Conservation (phyloP, 2,113 vertebrate species). For the Myotis yumanensis region DNA sequence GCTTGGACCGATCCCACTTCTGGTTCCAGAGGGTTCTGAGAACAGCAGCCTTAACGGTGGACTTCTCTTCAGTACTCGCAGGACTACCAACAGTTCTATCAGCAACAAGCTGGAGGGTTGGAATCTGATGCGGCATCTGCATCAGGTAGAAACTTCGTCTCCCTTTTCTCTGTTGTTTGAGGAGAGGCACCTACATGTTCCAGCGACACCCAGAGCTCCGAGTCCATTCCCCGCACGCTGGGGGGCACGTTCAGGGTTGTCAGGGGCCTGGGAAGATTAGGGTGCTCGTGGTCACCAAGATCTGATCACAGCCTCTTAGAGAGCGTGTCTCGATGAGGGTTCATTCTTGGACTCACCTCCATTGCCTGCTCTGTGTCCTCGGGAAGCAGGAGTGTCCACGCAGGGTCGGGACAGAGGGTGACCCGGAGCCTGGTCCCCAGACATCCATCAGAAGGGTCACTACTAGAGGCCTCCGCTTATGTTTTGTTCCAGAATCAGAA, state of each 20-base stretch:
- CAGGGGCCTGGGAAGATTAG: neutral
- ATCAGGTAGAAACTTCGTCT: constrained; percentile 80
- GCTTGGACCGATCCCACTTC: neutral
- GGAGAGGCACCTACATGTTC: neutral
- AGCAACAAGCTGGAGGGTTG: constrained; percentile 87
- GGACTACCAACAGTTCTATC: constrained; percentile 93
- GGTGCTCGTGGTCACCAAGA: neutral
- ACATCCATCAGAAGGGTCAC: neutral
- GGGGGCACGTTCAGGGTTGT: neutral
- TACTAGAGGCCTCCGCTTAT: neutral
- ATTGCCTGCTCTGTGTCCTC: neutral
- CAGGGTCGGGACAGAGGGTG: neutral
- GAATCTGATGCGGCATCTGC: constrained; percentile 87
- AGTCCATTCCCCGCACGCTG: neutral
- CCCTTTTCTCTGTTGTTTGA: constrained; percentile 34
- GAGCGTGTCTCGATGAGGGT: neutral
- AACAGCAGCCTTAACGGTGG: constrained; percentile 22
- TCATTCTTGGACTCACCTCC: neutral
- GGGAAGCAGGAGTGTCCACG: neutral
- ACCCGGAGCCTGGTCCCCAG: neutral
- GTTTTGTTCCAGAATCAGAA: constrained; percentile 14
- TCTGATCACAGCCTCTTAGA: neutral
- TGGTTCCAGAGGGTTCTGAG: neutral
- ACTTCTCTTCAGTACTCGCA: constrained; percentile 83
- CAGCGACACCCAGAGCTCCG: neutral